Evolutionary conservation across 2,113 vertebrate species (phyloP), one percentile per base, ranked within the genome.

Genomic region (Prolemur simus): DNA sequence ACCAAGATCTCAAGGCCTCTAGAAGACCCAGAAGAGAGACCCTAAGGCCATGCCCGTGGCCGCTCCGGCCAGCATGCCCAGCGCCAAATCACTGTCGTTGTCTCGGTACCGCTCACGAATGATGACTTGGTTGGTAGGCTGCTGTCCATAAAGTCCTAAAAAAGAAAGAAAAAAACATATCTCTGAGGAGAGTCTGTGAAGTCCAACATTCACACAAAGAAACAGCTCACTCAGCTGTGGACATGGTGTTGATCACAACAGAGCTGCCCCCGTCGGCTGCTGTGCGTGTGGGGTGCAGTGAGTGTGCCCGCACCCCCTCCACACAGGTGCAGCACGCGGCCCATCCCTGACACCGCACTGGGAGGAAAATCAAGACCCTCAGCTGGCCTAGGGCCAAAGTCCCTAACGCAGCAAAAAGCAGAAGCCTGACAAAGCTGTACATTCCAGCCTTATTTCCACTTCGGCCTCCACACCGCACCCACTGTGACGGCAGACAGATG

Each of bases 21-120:
- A 99, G 97, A 99, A 99, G 96, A 99, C 99, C 94, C 99, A 99
- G 96, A 99, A 99, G 73, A 99, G 98, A 8, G 99, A 99, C 42
- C 99, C 99, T 6, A 99, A 97, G 45, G 99, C 99, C 99, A 99
- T 99, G 97, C 99, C 99, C 0, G 99, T 99, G 0, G 99, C 99
- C 20, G 99, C 99, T 95, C 99, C 99, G 10, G 99, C 99, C 6
- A 99, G 98, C 99, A 99, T 99, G 87, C 99, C 99, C 97, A 99
- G 83, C 0, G 99, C 99, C 37, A 99, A 98, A 3, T 99, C 99
- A 68, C 99, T 99, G 49, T 99, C 99, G 0, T 98, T 99, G 64
- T 99, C 99, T 9, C 98, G 99, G 84, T 99, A 99, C 32, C 99
- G 99, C 97, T 99, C 99, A 66, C 98, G 99, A 74, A 99, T 99